Conservation (phyloP, 2,797 vertebrate genomes). For the Arctocebus calabarensis region DNA sequence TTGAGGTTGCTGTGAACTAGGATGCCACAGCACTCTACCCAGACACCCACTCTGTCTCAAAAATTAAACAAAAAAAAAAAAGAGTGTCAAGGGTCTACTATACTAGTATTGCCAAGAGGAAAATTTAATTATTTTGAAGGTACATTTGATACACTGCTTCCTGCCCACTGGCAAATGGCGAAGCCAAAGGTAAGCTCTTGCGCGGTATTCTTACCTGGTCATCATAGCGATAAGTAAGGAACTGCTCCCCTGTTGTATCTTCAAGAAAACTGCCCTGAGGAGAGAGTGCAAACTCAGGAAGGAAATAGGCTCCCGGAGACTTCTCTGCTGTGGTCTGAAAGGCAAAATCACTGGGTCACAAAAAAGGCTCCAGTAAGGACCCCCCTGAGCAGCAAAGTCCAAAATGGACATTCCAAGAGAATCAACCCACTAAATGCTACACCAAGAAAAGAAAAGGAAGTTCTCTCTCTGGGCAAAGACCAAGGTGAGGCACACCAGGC, state of each 20-base stretch:
- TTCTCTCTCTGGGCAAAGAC: background rate
- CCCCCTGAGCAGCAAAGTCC: background rate
- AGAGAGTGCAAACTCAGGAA: conserved; percentile 95
- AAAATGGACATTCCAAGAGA: background rate
- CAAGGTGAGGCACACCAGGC: too few species aligned
- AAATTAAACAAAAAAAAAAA: too few species aligned
- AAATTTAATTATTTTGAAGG: background rate
- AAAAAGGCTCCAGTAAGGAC: background rate
- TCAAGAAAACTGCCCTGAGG: conserved; percentile 96
- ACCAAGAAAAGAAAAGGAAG: background rate
- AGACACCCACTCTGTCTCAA: too few species aligned
- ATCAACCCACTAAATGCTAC: background rate
- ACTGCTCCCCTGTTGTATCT: conserved; percentile 94
- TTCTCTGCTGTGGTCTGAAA: conserved; percentile 89
- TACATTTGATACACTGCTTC: background rate
- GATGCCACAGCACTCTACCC: too few species aligned
- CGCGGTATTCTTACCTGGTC: conserved; percentile 91
- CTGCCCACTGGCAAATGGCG: background rate
- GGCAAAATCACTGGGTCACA: conserved; percentile 73
- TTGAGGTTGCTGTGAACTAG: too few species aligned
- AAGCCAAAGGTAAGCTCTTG: background rate
- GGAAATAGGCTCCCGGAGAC: conserved; percentile 92
- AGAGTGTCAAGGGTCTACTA: background rate
- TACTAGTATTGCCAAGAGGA: background rate
- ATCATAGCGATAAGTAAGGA: conserved; percentile 94